Conservation (phyloP, 2,113 vertebrate species). For the Petrocephalus zakoni region DNA sequence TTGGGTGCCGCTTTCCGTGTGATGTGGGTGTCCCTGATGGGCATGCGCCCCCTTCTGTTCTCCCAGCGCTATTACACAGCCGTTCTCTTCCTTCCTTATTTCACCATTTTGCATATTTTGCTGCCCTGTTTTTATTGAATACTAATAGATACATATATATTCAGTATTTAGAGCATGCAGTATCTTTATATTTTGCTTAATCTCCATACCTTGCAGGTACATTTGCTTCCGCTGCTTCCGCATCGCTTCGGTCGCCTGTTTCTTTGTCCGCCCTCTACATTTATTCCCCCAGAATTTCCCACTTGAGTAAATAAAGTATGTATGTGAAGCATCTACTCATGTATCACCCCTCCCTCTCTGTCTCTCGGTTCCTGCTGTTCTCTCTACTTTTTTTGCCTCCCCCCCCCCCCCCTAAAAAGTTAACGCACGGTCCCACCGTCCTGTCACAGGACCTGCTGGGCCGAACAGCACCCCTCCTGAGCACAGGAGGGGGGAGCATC, state of each 20-base stretch:
- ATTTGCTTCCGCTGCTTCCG: neutral
- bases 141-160: neutral
- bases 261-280: neutral
- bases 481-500: neutral
- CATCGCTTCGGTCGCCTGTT: neutral
- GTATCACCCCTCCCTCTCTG: neutral
- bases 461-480: neutral
- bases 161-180: neutral
- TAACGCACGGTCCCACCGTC: neutral
- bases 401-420: neutral
- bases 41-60: neutral
- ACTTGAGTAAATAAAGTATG: neutral
- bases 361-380: neutral
- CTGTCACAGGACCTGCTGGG: neutral
- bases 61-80: neutral
- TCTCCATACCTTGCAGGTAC: neutral
- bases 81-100: too few species aligned
- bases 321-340: neutral
- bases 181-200: neutral
- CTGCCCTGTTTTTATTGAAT: neutral
- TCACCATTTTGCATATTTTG: neutral
- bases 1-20: conserved; percentile 10
- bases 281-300: neutral
- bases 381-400: neutral
- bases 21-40: neutral